Base-by-base conservation (phyloP, 2,797 vertebrate species). In the Schizopygopsis pylzovi region DNA sequence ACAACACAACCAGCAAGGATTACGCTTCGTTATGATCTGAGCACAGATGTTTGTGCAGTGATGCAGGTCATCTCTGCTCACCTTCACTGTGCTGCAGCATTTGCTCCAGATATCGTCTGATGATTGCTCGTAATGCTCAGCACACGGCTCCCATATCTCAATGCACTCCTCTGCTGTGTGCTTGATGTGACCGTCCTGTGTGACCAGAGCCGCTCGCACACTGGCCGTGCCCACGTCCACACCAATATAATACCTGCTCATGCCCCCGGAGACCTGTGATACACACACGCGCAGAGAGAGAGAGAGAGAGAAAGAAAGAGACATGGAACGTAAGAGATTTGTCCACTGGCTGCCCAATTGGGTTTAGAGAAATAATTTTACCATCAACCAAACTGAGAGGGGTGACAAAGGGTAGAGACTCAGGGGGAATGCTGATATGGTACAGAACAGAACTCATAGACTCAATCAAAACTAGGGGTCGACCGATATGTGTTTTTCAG, bases 211-310 rank as follows among this genome's bases (percentile, higher is more conserved):
- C 0, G 97, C 98, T 0, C 98, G 96, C 22, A 98, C 98, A 4
- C 98, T 98, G 85, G 94, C 94, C 0, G 97, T 98, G 71, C 98
- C 98, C 87, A 99, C 98, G 0, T 99, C 98, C 82, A 99, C 94
- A 0, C 97, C 98, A 20, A 99, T 92, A 0, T 97, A 99, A 88
- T 93, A 99, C 4, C 63, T n/a, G 47, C 82, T 77, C 81, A 83
- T 83, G 2, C n/a, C 39, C 10, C 25, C 28, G 10, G 54, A 25
- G 39, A 41, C 43, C 43, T 45, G 71, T 1, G 8, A 52, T 12
- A 28, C 22, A 72, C 41, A 20, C 65, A 67, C 65, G 7, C 28
- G 1, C 1, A 28, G 1, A 28, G 28, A 28, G 28, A 28, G 28
- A 28, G 28, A 28, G 28, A 28, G 28, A 28, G 28, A n/a, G n/a